Evolutionary conservation across 2,113 vertebrate genomes (phyloP).

Genomic region (Diphyllodes magnificus): DNA sequence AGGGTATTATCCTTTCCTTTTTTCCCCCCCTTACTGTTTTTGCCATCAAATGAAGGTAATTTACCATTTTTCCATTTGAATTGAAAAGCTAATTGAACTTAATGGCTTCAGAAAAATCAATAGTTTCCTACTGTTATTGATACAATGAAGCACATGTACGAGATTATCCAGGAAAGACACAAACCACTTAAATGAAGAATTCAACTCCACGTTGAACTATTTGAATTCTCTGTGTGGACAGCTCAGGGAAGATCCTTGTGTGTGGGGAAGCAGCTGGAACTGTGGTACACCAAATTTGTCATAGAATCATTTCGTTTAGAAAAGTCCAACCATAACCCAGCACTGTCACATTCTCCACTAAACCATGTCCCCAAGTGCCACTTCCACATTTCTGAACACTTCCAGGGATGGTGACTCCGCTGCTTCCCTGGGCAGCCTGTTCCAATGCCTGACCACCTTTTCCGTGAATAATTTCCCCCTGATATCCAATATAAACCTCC

Average conservation of each 20-base stretch:
- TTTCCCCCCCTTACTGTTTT: slow-evolving; percentile 9
- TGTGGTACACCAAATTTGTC: background rate
- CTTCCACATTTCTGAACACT: background rate
- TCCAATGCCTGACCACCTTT: background rate
- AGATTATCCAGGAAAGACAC: slow-evolving; percentile 65
- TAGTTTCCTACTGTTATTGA: slow-evolving; percentile 74
- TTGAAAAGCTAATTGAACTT: slow-evolving; percentile 76
- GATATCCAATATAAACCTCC: background rate
- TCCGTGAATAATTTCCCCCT: background rate
- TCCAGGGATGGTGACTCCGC: background rate
- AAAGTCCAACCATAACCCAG: background rate
- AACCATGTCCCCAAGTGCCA: background rate
- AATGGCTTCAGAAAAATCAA: slow-evolving; percentile 76
- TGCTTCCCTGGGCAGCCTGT: background rate
- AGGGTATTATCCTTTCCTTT: slow-evolving; percentile 27
- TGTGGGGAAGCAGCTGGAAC: slow-evolving; percentile 4
- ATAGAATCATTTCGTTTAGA: background rate
- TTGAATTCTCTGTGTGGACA: slow-evolving; percentile 43
- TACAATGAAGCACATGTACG: slow-evolving; percentile 55
- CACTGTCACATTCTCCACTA: background rate
- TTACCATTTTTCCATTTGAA: slow-evolving; percentile 69
- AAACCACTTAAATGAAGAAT: slow-evolving; percentile 67
- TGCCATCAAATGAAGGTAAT: slow-evolving; percentile 61
- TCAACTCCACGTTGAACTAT: slow-evolving; percentile 43
- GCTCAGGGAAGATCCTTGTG: background rate